A percentile compares a stretch with the other conserved stretches of the same genome.
These are phyloP conservation scores for Drosophila watanabei DNA, from an alignment of 1,140 invertebrate species.

Conservation along the genomic window DNA sequence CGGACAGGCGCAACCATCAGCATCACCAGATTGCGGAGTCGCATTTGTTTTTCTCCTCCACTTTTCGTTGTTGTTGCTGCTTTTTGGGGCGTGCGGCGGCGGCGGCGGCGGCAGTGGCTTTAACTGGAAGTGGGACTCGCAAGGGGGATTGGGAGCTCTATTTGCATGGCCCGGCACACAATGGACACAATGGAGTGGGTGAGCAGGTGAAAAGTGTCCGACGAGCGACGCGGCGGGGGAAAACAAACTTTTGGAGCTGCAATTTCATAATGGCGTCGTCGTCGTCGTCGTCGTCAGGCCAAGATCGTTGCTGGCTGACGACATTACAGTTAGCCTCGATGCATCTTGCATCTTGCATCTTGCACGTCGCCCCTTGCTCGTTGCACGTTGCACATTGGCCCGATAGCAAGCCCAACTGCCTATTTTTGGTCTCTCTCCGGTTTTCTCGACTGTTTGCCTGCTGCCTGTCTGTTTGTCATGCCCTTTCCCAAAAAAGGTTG, in stretches of 20 bases:
- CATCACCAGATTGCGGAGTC: constrained; percentile 47
- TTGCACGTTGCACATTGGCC: constrained; percentile 64
- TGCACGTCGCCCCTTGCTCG: constrained; percentile 45
- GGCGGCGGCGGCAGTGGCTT: constrained; percentile 2
- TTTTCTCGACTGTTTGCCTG: constrained; percentile 24
- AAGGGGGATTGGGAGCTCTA: constrained; percentile 32
- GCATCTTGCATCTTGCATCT: constrained; percentile 39
- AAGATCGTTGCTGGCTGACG: constrained; percentile 60
- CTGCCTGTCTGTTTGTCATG: constrained; percentile 48
- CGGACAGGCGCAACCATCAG: constrained; percentile 46
- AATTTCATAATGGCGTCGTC: constrained; percentile 78
- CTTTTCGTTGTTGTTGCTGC: constrained; percentile 7
- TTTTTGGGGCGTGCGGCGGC: constrained; percentile 50
- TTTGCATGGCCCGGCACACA: constrained; percentile 68
- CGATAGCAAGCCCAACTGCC: constrained; percentile 48
- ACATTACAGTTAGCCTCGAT: constrained; percentile 75
- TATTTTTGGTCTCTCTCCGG: constrained; percentile 25
- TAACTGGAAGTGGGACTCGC: constrained; percentile 6
- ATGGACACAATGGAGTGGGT: constrained; percentile 42
- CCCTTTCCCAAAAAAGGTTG: constrained; percentile 66
- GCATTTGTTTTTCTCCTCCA: constrained; percentile 17
- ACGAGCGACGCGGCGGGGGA: constrained; percentile 43
- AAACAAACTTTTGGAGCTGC: constrained; percentile 78
- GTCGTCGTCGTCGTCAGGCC: constrained; percentile 56
- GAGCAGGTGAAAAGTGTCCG: constrained; percentile 75